Conservation (phyloP, 2,888 invertebrate species). For the Suillia variegata region DNA sequence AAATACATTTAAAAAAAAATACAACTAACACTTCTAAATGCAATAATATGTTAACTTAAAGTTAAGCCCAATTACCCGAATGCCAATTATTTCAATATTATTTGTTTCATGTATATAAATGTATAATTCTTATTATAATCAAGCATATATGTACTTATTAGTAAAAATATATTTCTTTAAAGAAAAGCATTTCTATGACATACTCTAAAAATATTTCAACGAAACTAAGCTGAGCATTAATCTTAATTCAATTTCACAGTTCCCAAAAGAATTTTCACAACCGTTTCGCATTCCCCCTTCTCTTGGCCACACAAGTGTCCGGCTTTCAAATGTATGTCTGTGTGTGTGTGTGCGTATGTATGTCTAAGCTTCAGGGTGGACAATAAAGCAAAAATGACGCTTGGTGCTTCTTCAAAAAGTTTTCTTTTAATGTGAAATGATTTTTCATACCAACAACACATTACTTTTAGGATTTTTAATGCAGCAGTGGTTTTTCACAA, state of each 20-base stretch:
- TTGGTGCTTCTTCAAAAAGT: not conserved
- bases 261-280: slow-evolving; percentile 24
- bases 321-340: not conserved
- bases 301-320: not conserved
- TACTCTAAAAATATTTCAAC: not conserved
- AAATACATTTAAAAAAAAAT: too few relatives aligned
- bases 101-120: too few relatives aligned
- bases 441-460: slow-evolving; percentile 1
- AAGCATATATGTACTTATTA: too few relatives aligned
- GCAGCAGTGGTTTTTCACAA: not conserved
- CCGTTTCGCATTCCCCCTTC: not conserved
- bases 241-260: slow-evolving; percentile 31
- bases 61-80: too few relatives aligned
- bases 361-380: not conserved
- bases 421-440: slow-evolving; percentile 1
- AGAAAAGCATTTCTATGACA: not conserved
- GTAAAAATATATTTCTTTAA: too few relatives aligned
- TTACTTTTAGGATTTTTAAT: not conserved
- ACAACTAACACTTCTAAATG: too few relatives aligned
- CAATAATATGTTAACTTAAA: too few relatives aligned
- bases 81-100: too few relatives aligned
- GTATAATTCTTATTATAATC: too few relatives aligned
- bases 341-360: not conserved
- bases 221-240: slow-evolving; percentile 25
- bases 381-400: not conserved